Conservation (phyloP, 2,113 vertebrate genomes). For the Notechis scutatus region DNA sequence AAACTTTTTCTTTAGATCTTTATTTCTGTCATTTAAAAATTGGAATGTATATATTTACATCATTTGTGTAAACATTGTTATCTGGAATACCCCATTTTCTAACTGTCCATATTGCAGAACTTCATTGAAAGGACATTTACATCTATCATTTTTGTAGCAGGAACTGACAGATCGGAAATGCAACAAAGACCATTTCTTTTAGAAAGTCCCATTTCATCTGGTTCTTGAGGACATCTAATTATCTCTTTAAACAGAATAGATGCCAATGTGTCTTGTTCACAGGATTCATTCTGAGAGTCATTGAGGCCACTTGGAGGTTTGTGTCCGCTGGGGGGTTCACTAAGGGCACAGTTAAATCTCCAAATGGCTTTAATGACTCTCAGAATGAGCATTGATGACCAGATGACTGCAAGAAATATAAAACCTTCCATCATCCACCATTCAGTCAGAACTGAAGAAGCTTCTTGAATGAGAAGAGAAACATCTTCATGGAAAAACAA, state of each 20-base stretch:
- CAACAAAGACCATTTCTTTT: neutral
- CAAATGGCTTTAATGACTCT: neutral
- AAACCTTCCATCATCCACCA: neutral
- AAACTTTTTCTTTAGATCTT: neutral
- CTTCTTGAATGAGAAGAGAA: neutral
- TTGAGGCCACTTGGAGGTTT: neutral
- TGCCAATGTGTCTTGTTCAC: neutral
- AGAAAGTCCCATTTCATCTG: neutral
- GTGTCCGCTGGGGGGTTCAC: neutral
- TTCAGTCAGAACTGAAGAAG: neutral
- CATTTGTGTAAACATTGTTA: neutral
- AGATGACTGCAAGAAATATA: neutral
- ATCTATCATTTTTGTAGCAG: neutral
- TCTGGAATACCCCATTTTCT: neutral
- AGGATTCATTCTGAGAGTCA: neutral
- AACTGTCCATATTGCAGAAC: neutral
- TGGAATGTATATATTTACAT: neutral
- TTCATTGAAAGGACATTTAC: neutral
- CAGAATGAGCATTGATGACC: neutral
- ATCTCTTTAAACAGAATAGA: neutral
- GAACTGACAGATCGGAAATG: neutral
- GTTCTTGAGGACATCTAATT: neutral
- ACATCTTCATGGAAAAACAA: neutral
- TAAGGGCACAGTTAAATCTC: neutral
- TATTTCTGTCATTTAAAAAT: neutral